Percentiles rank a stretch among this genome's conserved stretches.
Conservation (phyloP, 2,797 vertebrate genomes). For the Microctenopoma lineatum region DNA sequence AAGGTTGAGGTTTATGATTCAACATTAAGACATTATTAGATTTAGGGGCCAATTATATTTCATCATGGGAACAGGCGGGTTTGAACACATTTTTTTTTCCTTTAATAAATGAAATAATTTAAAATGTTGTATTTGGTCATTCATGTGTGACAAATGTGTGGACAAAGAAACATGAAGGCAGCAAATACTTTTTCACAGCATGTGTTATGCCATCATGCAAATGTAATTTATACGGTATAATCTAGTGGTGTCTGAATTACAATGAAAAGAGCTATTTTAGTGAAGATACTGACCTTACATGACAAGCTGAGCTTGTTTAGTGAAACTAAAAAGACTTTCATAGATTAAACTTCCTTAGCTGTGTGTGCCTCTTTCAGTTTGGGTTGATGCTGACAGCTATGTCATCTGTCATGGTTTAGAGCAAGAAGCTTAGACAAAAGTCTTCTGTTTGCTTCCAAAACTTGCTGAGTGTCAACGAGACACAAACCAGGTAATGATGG, state of each 20-base stretch:
- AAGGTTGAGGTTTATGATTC: too few species aligned
- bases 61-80: too few species aligned
- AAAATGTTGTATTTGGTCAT: too few species aligned
- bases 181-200: not conserved
- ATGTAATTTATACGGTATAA: not conserved
- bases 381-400: not conserved
- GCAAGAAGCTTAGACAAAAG: conserved; percentile 69
- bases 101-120: too few species aligned
- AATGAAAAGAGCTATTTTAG: not conserved
- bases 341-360: conserved; percentile 23
- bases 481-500: conserved; percentile 86
- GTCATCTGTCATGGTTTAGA: conserved; percentile 50
- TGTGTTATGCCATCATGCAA: not conserved
- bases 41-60: too few species aligned
- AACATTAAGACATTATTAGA: too few species aligned
- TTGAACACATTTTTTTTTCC: too few species aligned
- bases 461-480: conserved; percentile 85
- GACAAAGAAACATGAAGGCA: too few species aligned
- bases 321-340: conserved; percentile 3
- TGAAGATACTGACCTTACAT: conserved; percentile 9
- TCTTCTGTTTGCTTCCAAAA: conserved; percentile 84
- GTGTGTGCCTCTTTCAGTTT: not conserved
- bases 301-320: conserved; percentile 10
- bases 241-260: not conserved
- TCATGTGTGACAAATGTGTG: too few species aligned